Percentiles rank a stretch among this genome's conserved stretches.
phyloP scores from a whole-genome alignment of 2,888 invertebrate species.

The Augiades crinisus region DNA sequence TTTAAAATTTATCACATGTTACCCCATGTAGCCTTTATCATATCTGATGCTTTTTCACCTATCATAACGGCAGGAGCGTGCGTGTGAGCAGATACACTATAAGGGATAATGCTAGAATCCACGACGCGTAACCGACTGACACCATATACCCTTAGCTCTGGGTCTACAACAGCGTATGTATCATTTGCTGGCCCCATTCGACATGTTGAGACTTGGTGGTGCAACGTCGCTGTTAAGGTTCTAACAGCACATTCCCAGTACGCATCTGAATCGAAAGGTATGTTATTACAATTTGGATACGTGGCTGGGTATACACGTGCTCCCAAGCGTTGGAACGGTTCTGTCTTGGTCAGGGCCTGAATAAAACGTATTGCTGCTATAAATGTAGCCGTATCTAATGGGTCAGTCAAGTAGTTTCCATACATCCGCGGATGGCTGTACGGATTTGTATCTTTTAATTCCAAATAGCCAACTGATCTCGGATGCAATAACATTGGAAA shows the following conservation, averaged over 20 bases:
- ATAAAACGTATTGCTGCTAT: slow-evolving; percentile 83
- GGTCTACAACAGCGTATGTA: slow-evolving; percentile 83
- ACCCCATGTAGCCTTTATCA: slow-evolving; percentile 79
- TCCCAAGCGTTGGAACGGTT: slow-evolving; percentile 81
- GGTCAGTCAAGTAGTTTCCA: slow-evolving; percentile 89
- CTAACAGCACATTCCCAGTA: slow-evolving; percentile 87
- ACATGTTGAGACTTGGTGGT: slow-evolving; percentile 85
- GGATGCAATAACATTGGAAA: slow-evolving; percentile 88
- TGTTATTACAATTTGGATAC: slow-evolving; percentile 74
- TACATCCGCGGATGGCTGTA: slow-evolving; percentile 88
- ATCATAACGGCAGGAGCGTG: slow-evolving; percentile 87
- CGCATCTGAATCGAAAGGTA: slow-evolving; percentile 80
- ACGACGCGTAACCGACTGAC: slow-evolving; percentile 82
- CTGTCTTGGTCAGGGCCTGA: slow-evolving; percentile 79
- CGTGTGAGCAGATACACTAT: slow-evolving; percentile 84
- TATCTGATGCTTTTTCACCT: slow-evolving; percentile 86
- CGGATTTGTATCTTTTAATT: slow-evolving; percentile 87
- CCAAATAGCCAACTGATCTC: slow-evolving; percentile 86
- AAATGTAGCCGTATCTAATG: slow-evolving; percentile 79
- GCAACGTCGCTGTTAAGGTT: slow-evolving; percentile 82
- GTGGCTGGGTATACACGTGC: slow-evolving; percentile 74
- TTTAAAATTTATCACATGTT: neutral
- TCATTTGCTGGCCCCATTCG: slow-evolving; percentile 86
- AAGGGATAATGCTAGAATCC: slow-evolving; percentile 86
- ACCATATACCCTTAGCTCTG: slow-evolving; percentile 83